These are phyloP conservation scores for Leguminivora glycinivorella DNA, from an alignment of 1,140 invertebrate species.

Conservation along the genomic window DNA sequence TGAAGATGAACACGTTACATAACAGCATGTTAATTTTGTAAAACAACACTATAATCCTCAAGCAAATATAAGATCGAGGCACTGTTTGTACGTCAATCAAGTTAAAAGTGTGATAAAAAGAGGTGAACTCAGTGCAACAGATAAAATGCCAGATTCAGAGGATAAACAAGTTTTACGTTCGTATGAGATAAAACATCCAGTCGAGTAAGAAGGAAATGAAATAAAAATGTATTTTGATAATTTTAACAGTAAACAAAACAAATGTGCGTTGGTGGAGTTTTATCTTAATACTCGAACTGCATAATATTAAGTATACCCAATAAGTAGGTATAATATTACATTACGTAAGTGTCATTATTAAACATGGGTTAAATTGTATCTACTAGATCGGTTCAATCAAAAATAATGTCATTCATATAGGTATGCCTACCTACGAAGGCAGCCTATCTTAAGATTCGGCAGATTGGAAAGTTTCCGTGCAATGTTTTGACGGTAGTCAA, in stretches of 20 bases:
- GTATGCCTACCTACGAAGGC: too few relatives aligned
- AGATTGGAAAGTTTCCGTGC: too few relatives aligned
- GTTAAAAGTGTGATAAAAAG: constrained; percentile 28
- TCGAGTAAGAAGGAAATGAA: background rate
- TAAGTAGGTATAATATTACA: too few relatives aligned
- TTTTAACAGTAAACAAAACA: background rate
- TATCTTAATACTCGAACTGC: too few relatives aligned
- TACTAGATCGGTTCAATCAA: too few relatives aligned
- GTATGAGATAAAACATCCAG: background rate
- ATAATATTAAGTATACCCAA: too few relatives aligned
- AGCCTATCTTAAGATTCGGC: too few relatives aligned
- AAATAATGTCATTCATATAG: too few relatives aligned
- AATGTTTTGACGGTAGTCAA: too few relatives aligned
- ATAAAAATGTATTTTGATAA: background rate
- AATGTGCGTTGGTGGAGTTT: background rate
- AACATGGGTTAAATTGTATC: too few relatives aligned
- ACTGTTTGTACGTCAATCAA: constrained; percentile 8
- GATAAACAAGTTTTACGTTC: constrained; percentile 9
- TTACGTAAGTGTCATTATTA: too few relatives aligned
- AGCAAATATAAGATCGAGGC: constrained; percentile 34
- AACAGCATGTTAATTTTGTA: constrained; percentile 36
- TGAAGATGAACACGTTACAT: constrained; percentile 35
- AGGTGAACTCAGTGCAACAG: constrained; percentile 12
- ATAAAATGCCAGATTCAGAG: background rate
- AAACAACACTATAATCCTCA: constrained; percentile 34